Percentiles rank a stretch among this genome's conserved stretches.
Evolutionary conservation across 2,888 invertebrate genomes (phyloP).

Genomic region (Muschampia plurimacula): DNA sequence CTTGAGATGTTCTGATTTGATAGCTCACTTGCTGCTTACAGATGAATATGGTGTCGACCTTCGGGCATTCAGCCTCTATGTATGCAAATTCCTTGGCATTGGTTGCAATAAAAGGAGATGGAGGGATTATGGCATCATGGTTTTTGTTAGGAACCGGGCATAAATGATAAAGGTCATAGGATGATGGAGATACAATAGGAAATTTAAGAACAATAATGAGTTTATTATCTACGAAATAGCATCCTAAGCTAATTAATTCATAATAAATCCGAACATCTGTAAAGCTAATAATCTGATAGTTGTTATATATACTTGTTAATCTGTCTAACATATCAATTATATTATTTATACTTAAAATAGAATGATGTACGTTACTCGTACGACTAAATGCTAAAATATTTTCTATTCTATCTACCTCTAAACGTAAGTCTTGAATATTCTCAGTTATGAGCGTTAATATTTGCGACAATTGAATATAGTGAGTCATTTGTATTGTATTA

Average conservation of each 20-base stretch:
- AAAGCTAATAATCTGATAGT: neutral
- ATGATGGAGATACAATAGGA: constrained; percentile 17
- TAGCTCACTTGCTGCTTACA: constrained; percentile 36
- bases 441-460: no score
- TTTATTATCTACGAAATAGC: neutral
- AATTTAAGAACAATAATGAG: constrained; percentile 11
- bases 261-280: neutral
- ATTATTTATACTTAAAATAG: no score
- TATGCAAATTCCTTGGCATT: constrained; percentile 40
- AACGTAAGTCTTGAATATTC: no score
- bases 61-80: constrained; percentile 50
- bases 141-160: constrained; percentile 41
- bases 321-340: neutral
- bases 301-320: neutral
- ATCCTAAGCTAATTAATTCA: neutral
- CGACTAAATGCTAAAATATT: no score
- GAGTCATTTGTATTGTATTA: no score
- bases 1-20: constrained; percentile 33
- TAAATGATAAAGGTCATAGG: no score
- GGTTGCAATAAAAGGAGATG: constrained; percentile 46
- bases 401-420: no score
- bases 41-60: constrained; percentile 42
- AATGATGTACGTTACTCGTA: no score
- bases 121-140: constrained; percentile 40
- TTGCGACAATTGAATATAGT: no score